Percentiles rank a stretch among this genome's conserved stretches.
Evolutionary conservation across 1,140 invertebrate genomes (phyloP).

Genomic region (Amphibalanus amphitrite): DNA sequence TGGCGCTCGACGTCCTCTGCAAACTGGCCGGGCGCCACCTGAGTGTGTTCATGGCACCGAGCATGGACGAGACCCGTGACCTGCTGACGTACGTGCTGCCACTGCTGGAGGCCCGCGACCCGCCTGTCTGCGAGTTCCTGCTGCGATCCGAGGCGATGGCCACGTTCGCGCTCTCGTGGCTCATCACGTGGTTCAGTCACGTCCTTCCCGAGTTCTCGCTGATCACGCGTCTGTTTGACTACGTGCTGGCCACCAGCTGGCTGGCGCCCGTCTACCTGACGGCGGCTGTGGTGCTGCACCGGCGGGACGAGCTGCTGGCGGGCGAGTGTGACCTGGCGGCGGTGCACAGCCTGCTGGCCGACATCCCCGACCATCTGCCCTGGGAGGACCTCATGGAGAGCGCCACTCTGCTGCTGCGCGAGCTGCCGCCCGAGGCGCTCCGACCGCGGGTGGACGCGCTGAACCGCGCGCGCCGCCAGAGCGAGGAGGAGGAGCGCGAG

Average conservation of each 20-base stretch:
- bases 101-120: constrained; percentile 53
- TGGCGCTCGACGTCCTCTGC: constrained; percentile 69
- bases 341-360: not conserved
- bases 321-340: constrained; percentile 64
- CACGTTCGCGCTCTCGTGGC: constrained; percentile 95
- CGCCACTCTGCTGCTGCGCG: not conserved
- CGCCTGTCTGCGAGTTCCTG: constrained; percentile 52
- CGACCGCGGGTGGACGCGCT: not conserved
- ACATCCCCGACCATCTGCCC: not conserved
- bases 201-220: constrained; percentile 72
- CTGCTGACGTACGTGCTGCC: constrained; percentile 77
- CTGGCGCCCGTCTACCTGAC: constrained; percentile 87
- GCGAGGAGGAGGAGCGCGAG: not conserved
- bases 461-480: not conserved
- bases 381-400: not conserved
- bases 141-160: constrained; percentile 67
- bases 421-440: not conserved
- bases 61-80: constrained; percentile 79
- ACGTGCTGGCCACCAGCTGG: constrained; percentile 73
- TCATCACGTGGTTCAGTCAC: constrained; percentile 96
- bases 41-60: constrained; percentile 76
- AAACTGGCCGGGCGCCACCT: constrained; percentile 66
- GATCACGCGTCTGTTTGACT: constrained; percentile 86
- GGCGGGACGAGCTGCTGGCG: constrained; percentile 51
- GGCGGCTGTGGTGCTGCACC: constrained; percentile 62